Conservation (phyloP, 2,797 vertebrate genomes). For the Enteromius afrohamiltoni region DNA sequence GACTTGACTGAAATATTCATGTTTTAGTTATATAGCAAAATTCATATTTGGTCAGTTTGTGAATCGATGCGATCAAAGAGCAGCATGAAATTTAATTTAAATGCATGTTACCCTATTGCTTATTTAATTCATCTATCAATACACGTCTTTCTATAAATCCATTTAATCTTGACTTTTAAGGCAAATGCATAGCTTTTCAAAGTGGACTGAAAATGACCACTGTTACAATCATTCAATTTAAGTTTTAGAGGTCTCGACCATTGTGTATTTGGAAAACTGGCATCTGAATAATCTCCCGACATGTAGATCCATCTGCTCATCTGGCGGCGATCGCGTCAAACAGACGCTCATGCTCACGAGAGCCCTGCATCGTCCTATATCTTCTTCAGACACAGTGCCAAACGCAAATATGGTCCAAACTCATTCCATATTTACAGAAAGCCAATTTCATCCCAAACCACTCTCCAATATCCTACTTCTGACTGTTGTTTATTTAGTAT, state of each 20-base stretch:
- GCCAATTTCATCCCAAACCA: slow-evolving; percentile 19
- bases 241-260: slow-evolving; percentile 35
- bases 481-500: slow-evolving; percentile 9
- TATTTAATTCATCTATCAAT: background rate
- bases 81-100: background rate
- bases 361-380: background rate
- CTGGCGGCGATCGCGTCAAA: slow-evolving; percentile 34
- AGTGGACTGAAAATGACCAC: background rate
- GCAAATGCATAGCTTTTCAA: background rate
- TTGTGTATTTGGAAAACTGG: slow-evolving; percentile 37
- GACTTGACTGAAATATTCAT: background rate
- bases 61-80: background rate
- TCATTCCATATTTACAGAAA: background rate
- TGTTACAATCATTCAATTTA: background rate
- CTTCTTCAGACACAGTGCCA: slow-evolving; percentile 5
- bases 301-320: slow-evolving; percentile 48
- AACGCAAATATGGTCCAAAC: slow-evolving; percentile 7
- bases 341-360: slow-evolving; percentile 32
- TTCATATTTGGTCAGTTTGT: background rate
- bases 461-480: background rate
- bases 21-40: background rate
- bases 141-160: background rate
- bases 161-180: background rate
- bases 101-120: background rate
- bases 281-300: slow-evolving; percentile 39